Evolutionary conservation across 2,888 invertebrate species (phyloP).

Genomic region (Rhodophaea formosa): DNA sequence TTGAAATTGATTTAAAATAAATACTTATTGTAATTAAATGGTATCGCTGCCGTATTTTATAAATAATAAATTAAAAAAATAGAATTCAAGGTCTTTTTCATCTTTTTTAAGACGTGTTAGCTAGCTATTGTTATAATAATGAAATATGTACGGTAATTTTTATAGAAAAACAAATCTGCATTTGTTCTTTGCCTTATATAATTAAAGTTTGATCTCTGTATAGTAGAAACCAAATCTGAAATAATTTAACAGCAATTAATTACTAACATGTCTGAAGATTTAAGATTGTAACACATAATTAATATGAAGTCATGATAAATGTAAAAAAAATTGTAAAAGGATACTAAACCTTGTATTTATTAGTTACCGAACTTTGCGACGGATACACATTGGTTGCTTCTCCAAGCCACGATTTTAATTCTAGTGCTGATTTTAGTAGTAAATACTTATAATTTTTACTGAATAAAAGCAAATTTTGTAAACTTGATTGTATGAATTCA

Average conservation of each 20-base stretch:
- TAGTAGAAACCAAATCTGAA: conserved; percentile 68
- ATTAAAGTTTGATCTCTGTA: conserved; percentile 70
- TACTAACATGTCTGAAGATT: conserved; percentile 39
- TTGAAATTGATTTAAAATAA: conserved; percentile 79
- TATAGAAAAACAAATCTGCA: conserved; percentile 76
- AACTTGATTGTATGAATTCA: conserved; percentile 59
- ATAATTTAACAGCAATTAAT: conserved; percentile 44
- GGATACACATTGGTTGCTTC: conserved; percentile 44
- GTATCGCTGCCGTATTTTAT: conserved; percentile 79
- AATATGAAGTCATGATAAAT: conserved; percentile 23
- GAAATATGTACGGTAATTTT: conserved; percentile 77
- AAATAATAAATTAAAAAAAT: conserved; percentile 67
- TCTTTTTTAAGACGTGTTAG: conserved; percentile 79
- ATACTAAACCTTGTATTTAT: conserved; percentile 41
- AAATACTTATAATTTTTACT: conserved; percentile 65
- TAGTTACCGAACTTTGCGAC: conserved; percentile 53
- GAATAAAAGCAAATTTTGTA: conserved; percentile 63
- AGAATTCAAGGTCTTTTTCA: conserved; percentile 77
- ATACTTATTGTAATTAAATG: conserved; percentile 79
- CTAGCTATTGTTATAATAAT: conserved; percentile 77
- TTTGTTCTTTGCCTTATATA: conserved; percentile 58
- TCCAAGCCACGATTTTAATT: conserved; percentile 47
- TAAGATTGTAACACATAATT: conserved; percentile 39
- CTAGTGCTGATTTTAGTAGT: conserved; percentile 66
- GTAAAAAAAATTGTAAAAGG: conserved; percentile 43